Evolutionary conservation across 2,113 vertebrate genomes (phyloP).

Genomic region (Madoqua kirkii): DNA sequence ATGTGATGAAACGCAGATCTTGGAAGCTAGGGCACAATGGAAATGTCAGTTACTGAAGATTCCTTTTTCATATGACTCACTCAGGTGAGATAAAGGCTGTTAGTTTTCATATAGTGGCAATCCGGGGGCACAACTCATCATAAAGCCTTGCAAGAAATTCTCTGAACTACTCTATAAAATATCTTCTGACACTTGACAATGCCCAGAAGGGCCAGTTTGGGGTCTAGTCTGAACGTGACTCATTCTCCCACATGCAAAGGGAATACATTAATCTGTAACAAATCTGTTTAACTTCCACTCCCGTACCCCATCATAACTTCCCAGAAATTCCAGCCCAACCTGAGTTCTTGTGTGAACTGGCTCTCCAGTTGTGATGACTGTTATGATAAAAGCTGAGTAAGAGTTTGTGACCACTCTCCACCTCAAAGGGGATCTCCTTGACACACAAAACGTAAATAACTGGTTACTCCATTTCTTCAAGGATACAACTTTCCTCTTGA

Average conservation of each 20-base stretch:
- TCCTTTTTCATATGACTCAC: background rate
- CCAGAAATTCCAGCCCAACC: conserved; percentile 31
- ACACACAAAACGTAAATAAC: background rate
- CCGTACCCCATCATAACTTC: background rate
- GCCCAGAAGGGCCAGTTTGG: background rate
- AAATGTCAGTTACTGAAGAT: background rate
- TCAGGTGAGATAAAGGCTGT: background rate
- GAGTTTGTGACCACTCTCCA: background rate
- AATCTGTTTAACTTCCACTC: background rate
- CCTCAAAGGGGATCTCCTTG: background rate
- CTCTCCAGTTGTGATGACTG: background rate
- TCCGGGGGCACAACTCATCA: background rate
- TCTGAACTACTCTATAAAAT: background rate
- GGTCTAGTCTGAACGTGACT: conserved; percentile 11
- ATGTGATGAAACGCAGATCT: background rate
- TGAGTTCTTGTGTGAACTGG: background rate
- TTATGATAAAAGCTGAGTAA: conserved; percentile 45
- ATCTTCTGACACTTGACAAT: background rate
- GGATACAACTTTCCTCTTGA: background rate
- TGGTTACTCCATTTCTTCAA: background rate
- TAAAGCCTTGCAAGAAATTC: background rate
- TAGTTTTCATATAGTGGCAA: background rate
- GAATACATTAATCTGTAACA: background rate
- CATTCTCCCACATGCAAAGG: background rate
- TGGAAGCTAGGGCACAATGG: background rate